phyloP scores from a whole-genome alignment of 2,888 invertebrate genomes.

The Lucinisca nassula region DNA sequence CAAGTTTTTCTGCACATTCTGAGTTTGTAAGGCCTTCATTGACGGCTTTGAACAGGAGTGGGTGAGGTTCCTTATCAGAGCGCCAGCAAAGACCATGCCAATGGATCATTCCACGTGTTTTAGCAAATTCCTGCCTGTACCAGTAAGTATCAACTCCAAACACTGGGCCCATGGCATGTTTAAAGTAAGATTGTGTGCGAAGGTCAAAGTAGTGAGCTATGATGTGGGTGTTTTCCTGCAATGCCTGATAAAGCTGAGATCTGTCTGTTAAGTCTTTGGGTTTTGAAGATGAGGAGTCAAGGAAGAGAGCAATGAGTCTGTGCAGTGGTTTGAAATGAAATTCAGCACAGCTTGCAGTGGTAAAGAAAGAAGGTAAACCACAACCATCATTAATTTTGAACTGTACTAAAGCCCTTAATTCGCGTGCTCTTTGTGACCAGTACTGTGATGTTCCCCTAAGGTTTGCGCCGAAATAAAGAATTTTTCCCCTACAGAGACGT shows the following conservation, averaged over 20 bases:
- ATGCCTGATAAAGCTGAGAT: conserved; percentile 10
- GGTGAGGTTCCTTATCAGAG: conserved; percentile 54
- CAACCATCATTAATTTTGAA: conserved; percentile 64
- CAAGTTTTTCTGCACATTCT: too few relatives aligned
- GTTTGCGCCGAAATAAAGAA: conserved; percentile 44
- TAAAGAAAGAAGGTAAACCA: conserved; percentile 56
- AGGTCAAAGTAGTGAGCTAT: conserved; percentile 69
- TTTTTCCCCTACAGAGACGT: conserved; percentile 31
- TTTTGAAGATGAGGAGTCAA: conserved; percentile 7
- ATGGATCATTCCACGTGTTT: conserved; percentile 70
- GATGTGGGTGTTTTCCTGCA: conserved; percentile 44
- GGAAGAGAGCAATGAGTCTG: background rate
- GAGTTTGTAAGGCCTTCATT: too few relatives aligned
- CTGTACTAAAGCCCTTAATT: conserved; percentile 59
- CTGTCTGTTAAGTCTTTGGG: background rate
- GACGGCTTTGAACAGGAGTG: too few relatives aligned
- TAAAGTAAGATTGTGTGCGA: conserved; percentile 67
- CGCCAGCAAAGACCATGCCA: conserved; percentile 74
- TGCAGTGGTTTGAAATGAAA: background rate
- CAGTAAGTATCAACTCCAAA: conserved; percentile 72
- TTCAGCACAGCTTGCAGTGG: conserved; percentile 52
- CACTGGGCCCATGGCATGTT: conserved; percentile 68
- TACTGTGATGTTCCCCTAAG: conserved; percentile 62
- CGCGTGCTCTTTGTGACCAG: conserved; percentile 57
- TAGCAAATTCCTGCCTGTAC: conserved; percentile 73